phyloP scores from a whole-genome alignment of 2,888 invertebrate species.

The Myathropa florea region DNA sequence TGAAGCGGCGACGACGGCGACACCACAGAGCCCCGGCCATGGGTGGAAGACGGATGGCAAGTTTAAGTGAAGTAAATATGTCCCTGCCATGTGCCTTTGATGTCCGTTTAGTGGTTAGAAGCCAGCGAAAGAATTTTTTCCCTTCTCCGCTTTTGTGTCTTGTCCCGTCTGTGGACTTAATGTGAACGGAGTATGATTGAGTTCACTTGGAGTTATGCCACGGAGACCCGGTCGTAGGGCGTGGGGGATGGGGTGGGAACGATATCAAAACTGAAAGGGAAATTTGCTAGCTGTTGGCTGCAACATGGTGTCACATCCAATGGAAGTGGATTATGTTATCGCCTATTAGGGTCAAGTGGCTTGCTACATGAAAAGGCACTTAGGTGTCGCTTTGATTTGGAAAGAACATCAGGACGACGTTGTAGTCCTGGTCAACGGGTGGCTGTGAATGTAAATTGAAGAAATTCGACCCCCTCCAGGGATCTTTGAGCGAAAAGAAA shows the following conservation, averaged over 20 bases:
- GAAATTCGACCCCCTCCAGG: neutral
- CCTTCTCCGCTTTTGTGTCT: neutral
- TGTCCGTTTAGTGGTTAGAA: conserved; percentile 19
- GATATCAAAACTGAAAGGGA: neutral
- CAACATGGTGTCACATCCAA: conserved; percentile 32
- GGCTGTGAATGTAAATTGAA: neutral
- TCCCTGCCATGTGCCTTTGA: conserved; percentile 7
- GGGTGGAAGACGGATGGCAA: conserved; percentile 4
- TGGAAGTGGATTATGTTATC: conserved; percentile 47
- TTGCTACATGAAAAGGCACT: conserved; percentile 45
- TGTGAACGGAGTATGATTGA: conserved; percentile 5
- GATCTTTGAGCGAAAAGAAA: too few species aligned
- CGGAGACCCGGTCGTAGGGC: too few species aligned
- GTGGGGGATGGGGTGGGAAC: neutral
- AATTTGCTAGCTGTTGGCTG: conserved; percentile 2
- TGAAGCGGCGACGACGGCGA: neutral
- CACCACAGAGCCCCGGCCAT: neutral
- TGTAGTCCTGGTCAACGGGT: neutral
- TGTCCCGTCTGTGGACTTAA: neutral
- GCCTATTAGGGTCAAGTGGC: conserved; percentile 50
- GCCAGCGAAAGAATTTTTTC: neutral
- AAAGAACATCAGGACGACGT: neutral
- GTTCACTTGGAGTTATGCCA: neutral
- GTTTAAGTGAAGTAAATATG: conserved; percentile 27
- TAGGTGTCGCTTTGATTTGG: conserved; percentile 24